Conservation (phyloP, 2,113 vertebrate species). For the Cacatua alba region DNA sequence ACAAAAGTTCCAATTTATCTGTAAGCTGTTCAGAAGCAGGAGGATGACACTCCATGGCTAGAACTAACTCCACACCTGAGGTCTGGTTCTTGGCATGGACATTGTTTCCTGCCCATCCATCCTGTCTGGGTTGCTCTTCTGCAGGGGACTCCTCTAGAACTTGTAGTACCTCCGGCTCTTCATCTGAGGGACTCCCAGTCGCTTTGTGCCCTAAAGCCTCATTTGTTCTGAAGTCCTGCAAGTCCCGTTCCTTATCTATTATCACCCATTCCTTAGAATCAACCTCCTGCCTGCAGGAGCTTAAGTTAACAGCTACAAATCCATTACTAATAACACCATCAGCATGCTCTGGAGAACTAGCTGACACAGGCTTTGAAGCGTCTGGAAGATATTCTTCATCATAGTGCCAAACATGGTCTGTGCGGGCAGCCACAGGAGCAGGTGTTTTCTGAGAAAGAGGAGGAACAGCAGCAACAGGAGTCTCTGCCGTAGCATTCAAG, state of each 20-base stretch:
- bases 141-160: constrained; percentile 80
- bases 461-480: constrained; percentile 63
- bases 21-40: constrained; percentile 73
- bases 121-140: constrained; percentile 74
- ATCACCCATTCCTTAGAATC: constrained; percentile 97
- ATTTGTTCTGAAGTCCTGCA: constrained; percentile 81
- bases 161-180: constrained; percentile 89
- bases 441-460: constrained; percentile 74
- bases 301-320: constrained; percentile 93
- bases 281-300: constrained; percentile 89
- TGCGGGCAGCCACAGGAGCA: constrained; percentile 54
- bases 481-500: constrained; percentile 69
- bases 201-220: constrained; percentile 83
- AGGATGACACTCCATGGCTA: constrained; percentile 62
- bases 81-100: constrained; percentile 57
- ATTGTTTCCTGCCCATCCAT: constrained; percentile 58
- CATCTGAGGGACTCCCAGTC: constrained; percentile 89
- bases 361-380: constrained; percentile 85
- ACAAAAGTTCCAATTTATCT: constrained; percentile 85
- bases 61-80: constrained; percentile 61
- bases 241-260: constrained; percentile 88
- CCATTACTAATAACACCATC: constrained; percentile 89
- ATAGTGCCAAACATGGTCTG: constrained; percentile 89
- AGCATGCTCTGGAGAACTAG: constrained; percentile 84
- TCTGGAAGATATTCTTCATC: constrained; percentile 91